Percentiles rank a stretch among this genome's conserved stretches.
Evolutionary conservation across 53 echinoderm and acorn worm genomes (phyloP).

Genomic region (Paracentrotus lividus): DNA sequence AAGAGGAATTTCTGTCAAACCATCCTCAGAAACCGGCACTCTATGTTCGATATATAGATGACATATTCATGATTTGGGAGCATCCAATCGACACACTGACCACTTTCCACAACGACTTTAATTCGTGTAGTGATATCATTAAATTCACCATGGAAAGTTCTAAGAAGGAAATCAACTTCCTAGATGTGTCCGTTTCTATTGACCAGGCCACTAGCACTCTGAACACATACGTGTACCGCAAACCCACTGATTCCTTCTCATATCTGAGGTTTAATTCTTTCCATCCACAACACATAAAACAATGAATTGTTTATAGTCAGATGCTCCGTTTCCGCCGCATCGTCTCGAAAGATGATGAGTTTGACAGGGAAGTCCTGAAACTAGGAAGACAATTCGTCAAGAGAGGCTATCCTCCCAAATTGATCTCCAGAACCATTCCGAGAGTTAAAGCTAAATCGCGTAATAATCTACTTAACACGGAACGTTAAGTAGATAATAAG

Average conservation of each 20-base stretch:
- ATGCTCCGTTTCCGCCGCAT: constrained; percentile 30
- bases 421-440: no score
- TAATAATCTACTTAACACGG: no score
- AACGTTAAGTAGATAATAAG: no score
- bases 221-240: constrained; percentile 37
- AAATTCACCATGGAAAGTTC: not conserved
- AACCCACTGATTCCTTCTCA: constrained; percentile 1
- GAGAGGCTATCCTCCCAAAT: not conserved
- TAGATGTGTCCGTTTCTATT: no score
- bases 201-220: not conserved
- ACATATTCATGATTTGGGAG: constrained; percentile 49
- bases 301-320: constrained; percentile 31
- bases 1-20: constrained; percentile 31
- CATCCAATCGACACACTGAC: not conserved
- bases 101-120: not conserved
- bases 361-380: not conserved
- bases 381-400: not conserved
- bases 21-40: constrained; percentile 51
- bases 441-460: no score
- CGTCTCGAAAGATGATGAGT: not conserved
- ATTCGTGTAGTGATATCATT: not conserved
- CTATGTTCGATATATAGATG: constrained; percentile 52
- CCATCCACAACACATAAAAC: constrained; percentile 31
- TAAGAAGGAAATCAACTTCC: not conserved
- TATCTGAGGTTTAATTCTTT: constrained; percentile 35